Conservation (phyloP, 1,140 invertebrate genomes). For the Danaus melanippus region DNA sequence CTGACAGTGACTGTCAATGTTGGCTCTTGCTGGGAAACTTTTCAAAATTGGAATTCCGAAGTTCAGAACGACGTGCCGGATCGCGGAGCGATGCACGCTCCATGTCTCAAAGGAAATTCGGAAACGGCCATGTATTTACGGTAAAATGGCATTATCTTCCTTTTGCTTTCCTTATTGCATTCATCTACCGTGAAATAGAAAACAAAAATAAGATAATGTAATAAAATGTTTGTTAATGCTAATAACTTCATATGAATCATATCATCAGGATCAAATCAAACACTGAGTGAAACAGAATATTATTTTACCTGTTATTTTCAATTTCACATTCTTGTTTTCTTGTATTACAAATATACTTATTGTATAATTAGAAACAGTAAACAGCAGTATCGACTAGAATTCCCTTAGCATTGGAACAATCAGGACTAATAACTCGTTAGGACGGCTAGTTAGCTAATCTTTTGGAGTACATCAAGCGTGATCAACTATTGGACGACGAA, state of each 20-base stretch:
- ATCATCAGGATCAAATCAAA: slow-evolving; percentile 1
- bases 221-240: slow-evolving; percentile 2
- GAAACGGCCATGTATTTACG: slow-evolving; percentile 59
- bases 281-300: background rate
- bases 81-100: slow-evolving; percentile 50
- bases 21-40: slow-evolving; percentile 63
- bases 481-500: slow-evolving; percentile 39
- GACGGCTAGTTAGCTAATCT: slow-evolving; percentile 28
- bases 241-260: background rate
- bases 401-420: too few species aligned
- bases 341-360: slow-evolving; percentile 11
- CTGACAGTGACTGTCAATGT: slow-evolving; percentile 64
- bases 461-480: slow-evolving; percentile 29
- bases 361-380: too few species aligned
- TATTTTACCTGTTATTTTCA: background rate
- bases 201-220: slow-evolving; percentile 13
- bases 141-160: slow-evolving; percentile 56
- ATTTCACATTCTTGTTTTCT: background rate
- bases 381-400: too few species aligned
- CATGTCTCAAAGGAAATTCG: slow-evolving; percentile 66
- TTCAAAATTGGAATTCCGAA: slow-evolving; percentile 71
- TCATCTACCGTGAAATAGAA: slow-evolving; percentile 35
- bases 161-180: slow-evolving; percentile 35
- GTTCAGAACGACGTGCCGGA: slow-evolving; percentile 61
- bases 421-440: slow-evolving; percentile 10